A percentile compares a stretch with the other conserved stretches of the same genome.
phyloP scores from a whole-genome alignment of 2,797 vertebrate genomes.

The Eptatretus atami region DNA sequence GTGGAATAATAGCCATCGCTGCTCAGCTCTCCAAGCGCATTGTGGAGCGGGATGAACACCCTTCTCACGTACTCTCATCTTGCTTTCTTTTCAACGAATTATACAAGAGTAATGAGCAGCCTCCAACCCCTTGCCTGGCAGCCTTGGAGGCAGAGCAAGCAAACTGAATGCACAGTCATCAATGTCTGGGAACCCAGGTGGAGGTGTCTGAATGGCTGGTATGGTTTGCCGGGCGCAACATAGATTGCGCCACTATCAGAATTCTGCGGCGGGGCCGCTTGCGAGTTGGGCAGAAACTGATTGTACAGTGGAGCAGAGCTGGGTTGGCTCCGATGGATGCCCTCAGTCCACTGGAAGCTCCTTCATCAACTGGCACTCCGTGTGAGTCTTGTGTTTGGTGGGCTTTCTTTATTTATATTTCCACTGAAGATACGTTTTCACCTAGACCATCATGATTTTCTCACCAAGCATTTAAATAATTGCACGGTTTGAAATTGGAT shows the following conservation, averaged over 20 bases:
- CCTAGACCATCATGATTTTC: too few relatives aligned
- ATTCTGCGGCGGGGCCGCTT: conserved; percentile 26
- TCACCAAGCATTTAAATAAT: too few relatives aligned
- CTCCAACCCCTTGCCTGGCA: conserved; percentile 6
- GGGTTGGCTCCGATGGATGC: conserved; percentile 42
- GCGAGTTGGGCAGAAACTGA: conserved; percentile 38
- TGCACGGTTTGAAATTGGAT: too few relatives aligned
- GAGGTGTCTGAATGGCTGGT: conserved; percentile 89
- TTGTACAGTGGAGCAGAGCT: conserved; percentile 51
- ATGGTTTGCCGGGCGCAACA: conserved; percentile 37
- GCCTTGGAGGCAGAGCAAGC: conserved; percentile 11
- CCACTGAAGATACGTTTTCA: too few relatives aligned
- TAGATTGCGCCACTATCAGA: conserved; percentile 39
- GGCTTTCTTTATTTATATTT: too few relatives aligned
- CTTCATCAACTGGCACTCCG: conserved; percentile 65
- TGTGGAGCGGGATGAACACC: conserved; percentile 49
- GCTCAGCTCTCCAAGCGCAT: conserved; percentile 68
- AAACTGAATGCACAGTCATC: conserved; percentile 15
- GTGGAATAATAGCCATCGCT: conserved; percentile 42
- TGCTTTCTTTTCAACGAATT: conserved; percentile 42
- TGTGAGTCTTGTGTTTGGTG: conserved; percentile 16
- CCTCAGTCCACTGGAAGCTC: conserved; percentile 51
- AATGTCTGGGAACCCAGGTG: conserved; percentile 15
- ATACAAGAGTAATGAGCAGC: background rate
- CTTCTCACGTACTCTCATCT: conserved; percentile 52